Evolutionary conservation across 2,113 vertebrate genomes (phyloP).

Genomic region (Narcine bancroftii): DNA sequence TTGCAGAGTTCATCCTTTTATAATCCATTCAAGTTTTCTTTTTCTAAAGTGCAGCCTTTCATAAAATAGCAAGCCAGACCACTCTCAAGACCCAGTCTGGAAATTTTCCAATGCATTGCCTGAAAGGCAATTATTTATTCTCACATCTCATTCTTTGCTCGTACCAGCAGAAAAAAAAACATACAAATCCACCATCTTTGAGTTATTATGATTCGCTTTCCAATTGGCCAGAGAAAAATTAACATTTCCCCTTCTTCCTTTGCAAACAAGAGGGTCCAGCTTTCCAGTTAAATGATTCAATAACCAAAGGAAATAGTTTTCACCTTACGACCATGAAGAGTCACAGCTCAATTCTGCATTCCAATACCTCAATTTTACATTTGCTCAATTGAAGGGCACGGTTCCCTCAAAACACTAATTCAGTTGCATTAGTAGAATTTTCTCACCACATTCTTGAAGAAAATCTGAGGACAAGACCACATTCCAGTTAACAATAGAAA

Average conservation of each 20-base stretch:
- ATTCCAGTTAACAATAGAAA: neutral
- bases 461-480: neutral
- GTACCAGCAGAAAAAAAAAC: too few relatives aligned
- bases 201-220: neutral
- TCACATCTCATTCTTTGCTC: neutral
- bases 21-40: too few relatives aligned
- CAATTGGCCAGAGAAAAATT: too few relatives aligned
- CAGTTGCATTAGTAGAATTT: neutral
- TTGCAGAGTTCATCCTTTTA: neutral
- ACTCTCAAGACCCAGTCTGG: neutral
- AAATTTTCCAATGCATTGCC: too few relatives aligned
- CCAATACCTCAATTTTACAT: neutral
- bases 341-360: neutral
- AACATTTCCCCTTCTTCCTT: neutral
- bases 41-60: too few relatives aligned
- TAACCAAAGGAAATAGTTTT: neutral
- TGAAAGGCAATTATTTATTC: neutral
- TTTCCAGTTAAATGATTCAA: too few relatives aligned
- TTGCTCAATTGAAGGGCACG: neutral
- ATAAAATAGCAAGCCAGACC: neutral
- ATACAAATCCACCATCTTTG: too few relatives aligned
- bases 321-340: neutral
- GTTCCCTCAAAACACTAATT: neutral
- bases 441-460: neutral
- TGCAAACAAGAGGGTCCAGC: neutral